Conservation (phyloP, 2,113 vertebrate genomes). For the Pachycephala philippinensis region DNA sequence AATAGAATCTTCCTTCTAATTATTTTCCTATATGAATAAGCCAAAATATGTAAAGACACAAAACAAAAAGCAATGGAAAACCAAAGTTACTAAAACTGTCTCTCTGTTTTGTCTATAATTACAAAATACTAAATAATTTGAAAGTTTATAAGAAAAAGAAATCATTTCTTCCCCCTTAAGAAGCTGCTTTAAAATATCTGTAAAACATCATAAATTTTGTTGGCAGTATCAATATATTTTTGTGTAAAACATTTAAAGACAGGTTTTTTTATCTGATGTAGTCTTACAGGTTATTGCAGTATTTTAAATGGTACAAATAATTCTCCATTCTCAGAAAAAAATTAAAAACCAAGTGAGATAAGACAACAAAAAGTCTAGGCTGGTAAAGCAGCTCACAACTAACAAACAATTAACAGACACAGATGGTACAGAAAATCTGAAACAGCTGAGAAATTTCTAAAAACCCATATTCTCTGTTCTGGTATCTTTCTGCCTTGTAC, state of each 20-base stretch:
- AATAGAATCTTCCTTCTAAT: not conserved
- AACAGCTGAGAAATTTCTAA: not conserved
- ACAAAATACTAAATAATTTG: not conserved
- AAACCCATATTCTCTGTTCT: not conserved
- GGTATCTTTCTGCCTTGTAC: not conserved
- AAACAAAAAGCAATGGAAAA: not conserved
- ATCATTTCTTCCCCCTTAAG: not conserved
- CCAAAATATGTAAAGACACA: accelerated
- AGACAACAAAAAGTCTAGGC: not conserved
- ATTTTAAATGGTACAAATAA: not conserved
- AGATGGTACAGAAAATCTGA: not conserved
- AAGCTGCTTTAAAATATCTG: not conserved
- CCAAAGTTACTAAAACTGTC: not conserved
- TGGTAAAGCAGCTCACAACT: not conserved
- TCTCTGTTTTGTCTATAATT: not conserved
- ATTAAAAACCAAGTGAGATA: not conserved
- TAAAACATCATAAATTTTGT: not conserved
- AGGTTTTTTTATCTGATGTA: not conserved
- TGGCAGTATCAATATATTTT: not conserved
- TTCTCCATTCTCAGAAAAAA: not conserved
- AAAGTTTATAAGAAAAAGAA: not conserved
- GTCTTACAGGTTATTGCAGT: not conserved
- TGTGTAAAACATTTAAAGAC: not conserved
- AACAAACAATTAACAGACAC: not conserved
- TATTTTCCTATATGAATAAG: not conserved